Percentiles rank a stretch among this genome's conserved stretches.
These are phyloP conservation scores for Pterocles orientalis DNA, from an alignment of 2,113 vertebrate genomes.

Conservation along the genomic window DNA sequence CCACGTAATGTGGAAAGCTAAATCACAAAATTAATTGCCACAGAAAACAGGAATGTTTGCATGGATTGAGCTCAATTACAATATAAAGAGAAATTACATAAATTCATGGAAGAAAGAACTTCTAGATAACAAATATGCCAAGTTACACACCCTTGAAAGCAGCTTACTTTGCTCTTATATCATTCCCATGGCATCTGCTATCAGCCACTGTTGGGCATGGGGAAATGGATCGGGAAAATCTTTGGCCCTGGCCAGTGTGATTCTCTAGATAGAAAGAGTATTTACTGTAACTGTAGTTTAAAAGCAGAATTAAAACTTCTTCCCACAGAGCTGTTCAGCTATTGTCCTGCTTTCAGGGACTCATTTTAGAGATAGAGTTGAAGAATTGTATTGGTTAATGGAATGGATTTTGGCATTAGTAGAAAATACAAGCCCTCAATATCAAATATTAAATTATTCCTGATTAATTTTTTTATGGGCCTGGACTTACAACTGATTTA, in stretches of 20 bases:
- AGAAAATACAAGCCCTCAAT: constrained; percentile 56
- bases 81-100: not conserved
- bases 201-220: not conserved
- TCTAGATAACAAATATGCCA: not conserved
- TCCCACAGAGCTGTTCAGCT: not conserved
- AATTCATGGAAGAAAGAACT: not conserved
- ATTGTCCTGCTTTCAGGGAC: not conserved
- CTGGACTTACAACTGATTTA: constrained; percentile 58
- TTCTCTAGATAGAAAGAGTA: not conserved
- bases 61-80: not conserved
- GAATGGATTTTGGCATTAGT: constrained; percentile 65
- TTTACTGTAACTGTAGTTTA: not conserved
- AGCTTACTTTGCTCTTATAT: not conserved
- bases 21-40: not conserved
- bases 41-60: not conserved
- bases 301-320: not conserved
- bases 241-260: not conserved
- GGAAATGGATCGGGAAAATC: not conserved
- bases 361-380: constrained; percentile 17
- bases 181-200: not conserved
- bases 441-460: constrained; percentile 73
- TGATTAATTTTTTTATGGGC: constrained; percentile 71
- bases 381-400: constrained; percentile 63
- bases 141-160: not conserved
- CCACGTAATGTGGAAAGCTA: not conserved